A percentile compares a stretch with the other conserved stretches of the same genome.
Conservation (phyloP, 2,888 invertebrate species). For the Scelioninae gen. 1 region DNA sequence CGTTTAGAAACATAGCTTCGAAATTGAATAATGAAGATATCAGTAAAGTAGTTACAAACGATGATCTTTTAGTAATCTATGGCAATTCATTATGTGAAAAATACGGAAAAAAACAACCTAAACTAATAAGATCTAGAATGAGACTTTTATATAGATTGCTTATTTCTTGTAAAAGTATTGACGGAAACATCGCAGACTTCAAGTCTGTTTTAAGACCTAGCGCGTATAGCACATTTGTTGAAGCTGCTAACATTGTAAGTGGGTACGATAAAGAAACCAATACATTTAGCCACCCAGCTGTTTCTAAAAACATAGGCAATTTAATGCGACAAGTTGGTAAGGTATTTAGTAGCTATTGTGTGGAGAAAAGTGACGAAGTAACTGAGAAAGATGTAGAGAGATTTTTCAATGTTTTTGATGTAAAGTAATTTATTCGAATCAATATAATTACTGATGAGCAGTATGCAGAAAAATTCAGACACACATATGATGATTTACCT, state of each 20-base stretch:
- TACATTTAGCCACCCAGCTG: constrained; percentile 24
- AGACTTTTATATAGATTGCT: constrained; percentile 8
- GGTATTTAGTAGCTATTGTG: background rate
- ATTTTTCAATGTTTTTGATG: constrained; percentile 37
- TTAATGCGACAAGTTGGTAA: constrained; percentile 20
- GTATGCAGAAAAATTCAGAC: constrained; percentile 10
- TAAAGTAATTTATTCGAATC: constrained; percentile 11
- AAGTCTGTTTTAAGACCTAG: background rate
- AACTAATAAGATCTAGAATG: constrained; percentile 12
- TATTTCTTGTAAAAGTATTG: background rate
- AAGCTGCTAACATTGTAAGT: constrained; percentile 9
- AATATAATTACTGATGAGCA: constrained; percentile 19
- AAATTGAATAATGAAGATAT: constrained; percentile 25
- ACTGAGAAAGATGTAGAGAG: background rate
- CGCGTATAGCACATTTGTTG: background rate
- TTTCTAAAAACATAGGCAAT: constrained; percentile 7
- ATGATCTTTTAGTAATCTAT: background rate
- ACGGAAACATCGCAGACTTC: constrained; percentile 6
- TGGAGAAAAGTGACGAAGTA: constrained; percentile 2
- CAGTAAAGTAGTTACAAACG: background rate
- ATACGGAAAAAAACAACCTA: constrained; percentile 1
- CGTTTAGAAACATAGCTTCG: too few relatives aligned
- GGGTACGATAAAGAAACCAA: constrained; percentile 19
- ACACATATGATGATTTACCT: constrained; percentile 18
- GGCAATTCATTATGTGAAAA: constrained; percentile 40